Conservation (phyloP, 1,140 invertebrate species). For the Platorchestia sp. region DNA sequence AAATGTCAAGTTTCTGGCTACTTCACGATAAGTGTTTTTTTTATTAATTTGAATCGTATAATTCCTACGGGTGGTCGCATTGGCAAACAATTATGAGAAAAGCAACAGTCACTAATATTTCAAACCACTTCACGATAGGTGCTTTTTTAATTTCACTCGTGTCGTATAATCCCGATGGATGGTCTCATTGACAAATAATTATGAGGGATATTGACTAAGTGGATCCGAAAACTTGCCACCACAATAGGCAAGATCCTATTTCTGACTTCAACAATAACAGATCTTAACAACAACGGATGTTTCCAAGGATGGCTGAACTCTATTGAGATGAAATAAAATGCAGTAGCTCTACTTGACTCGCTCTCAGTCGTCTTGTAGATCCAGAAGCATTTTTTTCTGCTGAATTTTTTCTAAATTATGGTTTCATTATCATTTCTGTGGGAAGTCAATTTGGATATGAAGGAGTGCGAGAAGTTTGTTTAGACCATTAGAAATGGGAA, state of each 20-base stretch:
- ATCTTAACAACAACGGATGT: not conserved
- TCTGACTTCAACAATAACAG: not conserved
- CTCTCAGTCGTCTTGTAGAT: not conserved
- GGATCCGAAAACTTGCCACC: not conserved
- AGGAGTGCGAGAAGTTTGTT: no score
- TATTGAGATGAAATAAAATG: not conserved
- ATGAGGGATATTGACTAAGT: not conserved
- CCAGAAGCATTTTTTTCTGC: not conserved
- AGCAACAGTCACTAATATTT: no score
- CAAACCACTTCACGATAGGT: not conserved
- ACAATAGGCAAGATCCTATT: not conserved
- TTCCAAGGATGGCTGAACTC: not conserved
- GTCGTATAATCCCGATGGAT: not conserved
- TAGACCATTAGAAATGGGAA: no score
- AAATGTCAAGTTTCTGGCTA: no score
- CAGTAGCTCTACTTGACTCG: not conserved
- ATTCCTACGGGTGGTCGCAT: no score
- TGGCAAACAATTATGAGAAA: no score
- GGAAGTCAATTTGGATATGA: not conserved
- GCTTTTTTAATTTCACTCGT: not conserved
- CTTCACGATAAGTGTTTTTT: no score
- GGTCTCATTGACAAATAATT: not conserved
- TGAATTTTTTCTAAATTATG: not conserved
- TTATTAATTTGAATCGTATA: no score
- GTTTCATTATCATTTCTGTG: not conserved